Percentiles rank a stretch among this genome's conserved stretches.
Evolutionary conservation across 2,113 vertebrate species (phyloP).

Genomic region (Brienomyrus brachyistius): DNA sequence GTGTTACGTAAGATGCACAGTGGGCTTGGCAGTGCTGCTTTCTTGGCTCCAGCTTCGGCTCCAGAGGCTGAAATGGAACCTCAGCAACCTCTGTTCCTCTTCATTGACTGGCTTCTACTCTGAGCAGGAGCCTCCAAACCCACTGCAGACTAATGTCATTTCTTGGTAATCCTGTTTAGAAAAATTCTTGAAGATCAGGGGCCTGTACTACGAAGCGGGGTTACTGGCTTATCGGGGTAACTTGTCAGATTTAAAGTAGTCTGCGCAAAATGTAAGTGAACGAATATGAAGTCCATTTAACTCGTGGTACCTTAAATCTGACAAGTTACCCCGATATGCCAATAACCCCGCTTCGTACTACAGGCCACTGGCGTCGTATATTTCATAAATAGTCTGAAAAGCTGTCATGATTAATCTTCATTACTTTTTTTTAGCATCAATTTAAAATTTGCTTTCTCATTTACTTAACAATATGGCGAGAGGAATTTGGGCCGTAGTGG

Average conservation of each 20-base stretch:
- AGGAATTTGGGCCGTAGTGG: neutral
- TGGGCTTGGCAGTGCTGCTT: neutral
- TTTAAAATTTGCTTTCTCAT: neutral
- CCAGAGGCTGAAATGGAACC: neutral
- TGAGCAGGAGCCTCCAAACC: neutral
- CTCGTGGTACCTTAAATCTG: no score
- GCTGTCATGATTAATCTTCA: neutral
- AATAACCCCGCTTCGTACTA: no score
- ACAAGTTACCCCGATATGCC: no score
- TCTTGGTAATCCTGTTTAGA: neutral
- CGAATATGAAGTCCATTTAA: no score
- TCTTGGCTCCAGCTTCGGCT: neutral
- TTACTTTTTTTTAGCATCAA: neutral
- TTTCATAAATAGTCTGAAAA: neutral
- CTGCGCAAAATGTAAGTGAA: no score
- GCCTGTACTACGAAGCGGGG: no score
- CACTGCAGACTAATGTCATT: neutral
- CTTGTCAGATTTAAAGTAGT: no score
- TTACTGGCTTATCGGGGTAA: no score
- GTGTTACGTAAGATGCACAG: constrained; percentile 42
- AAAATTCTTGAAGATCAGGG: no score
- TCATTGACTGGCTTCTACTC: neutral
- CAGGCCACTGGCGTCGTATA: neutral
- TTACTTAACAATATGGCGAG: neutral
- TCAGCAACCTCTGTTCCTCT: neutral